phyloP scores from a whole-genome alignment of 1,140 invertebrate genomes.

The Nilaparvata lugens region DNA sequence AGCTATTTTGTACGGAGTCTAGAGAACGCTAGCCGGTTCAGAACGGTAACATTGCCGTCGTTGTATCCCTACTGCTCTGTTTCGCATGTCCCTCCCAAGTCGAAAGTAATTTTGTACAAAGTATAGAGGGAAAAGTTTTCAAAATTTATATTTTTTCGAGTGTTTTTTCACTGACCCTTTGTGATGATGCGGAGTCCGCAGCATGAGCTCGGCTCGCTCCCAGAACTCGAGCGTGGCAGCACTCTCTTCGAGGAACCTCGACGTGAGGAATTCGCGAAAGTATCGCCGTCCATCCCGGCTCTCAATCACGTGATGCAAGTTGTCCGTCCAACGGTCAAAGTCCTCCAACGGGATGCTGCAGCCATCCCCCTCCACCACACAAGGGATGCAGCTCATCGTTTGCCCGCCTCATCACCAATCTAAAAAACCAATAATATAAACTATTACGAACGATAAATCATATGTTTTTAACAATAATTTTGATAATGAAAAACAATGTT shows the following conservation, averaged over 20 bases:
- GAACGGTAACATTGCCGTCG: too few relatives aligned
- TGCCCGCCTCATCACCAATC: background rate
- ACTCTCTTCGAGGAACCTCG: conserved; percentile 10
- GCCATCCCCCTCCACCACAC: conserved; percentile 10
- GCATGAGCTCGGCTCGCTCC: conserved; percentile 10
- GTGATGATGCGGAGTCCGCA: background rate
- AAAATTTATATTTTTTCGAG: too few relatives aligned
- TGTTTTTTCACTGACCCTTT: background rate
- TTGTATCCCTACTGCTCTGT: too few relatives aligned
- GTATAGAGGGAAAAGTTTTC: too few relatives aligned
- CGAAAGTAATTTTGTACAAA: too few relatives aligned
- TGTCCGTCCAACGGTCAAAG: conserved; percentile 18
- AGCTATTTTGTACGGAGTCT: too few relatives aligned
- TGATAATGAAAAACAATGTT: background rate
- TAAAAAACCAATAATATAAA: background rate
- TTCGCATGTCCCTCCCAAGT: too few relatives aligned
- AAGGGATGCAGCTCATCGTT: conserved; percentile 16
- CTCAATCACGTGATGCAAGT: conserved; percentile 11
- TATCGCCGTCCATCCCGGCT: conserved; percentile 10
- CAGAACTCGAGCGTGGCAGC: conserved; percentile 14
- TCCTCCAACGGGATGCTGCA: conserved; percentile 14
- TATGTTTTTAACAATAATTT: background rate
- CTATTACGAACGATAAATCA: background rate
- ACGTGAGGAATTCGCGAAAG: conserved; percentile 15
- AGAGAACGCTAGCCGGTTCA: too few relatives aligned